Conservation (phyloP, 2,797 vertebrate genomes). For the Crocidura indochinensis region DNA sequence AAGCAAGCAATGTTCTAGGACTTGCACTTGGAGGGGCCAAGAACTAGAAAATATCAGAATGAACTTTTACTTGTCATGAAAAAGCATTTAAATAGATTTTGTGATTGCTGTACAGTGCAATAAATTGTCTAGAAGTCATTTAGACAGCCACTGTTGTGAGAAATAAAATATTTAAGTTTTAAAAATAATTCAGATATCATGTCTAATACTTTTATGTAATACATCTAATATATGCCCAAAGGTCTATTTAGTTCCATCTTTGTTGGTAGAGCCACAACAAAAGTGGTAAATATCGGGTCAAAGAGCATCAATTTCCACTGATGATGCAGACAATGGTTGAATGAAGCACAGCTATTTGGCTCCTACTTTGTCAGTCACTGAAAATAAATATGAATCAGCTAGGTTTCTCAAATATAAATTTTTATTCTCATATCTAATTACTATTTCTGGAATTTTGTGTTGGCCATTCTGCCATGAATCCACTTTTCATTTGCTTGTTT, state of each 20-base stretch:
- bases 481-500: too few species aligned
- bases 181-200: neutral
- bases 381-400: neutral
- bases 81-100: neutral
- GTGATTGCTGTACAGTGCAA: neutral
- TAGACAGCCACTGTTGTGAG: neutral
- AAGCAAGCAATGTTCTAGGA: neutral
- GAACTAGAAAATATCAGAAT: neutral
- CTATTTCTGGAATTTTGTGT: neutral
- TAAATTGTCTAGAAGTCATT: neutral
- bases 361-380: neutral
- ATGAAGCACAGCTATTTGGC: neutral
- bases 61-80: neutral
- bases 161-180: neutral
- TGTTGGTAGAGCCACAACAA: neutral
- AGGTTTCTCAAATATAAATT: neutral
- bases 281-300: too few species aligned
- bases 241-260: neutral
- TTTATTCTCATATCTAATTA: accelerated
- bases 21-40: neutral
- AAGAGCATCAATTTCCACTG: neutral
- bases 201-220: neutral
- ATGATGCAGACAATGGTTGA: neutral
- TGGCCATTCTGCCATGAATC: too few species aligned
- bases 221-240: neutral